phyloP scores from a whole-genome alignment of 2,113 vertebrate species.

The Syrmaticus mikado region DNA sequence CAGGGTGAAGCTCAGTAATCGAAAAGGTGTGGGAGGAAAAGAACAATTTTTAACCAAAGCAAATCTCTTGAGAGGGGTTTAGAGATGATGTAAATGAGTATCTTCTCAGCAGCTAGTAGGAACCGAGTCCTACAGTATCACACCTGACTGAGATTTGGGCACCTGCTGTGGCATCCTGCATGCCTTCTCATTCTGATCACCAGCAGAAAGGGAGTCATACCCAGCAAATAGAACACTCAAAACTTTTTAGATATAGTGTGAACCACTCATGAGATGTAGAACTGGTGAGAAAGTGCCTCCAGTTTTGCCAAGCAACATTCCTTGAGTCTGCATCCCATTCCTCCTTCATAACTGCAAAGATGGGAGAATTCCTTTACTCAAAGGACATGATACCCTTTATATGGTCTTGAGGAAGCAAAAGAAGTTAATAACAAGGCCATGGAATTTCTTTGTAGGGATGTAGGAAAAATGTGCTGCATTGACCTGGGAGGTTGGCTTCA shows the following conservation, averaged over 20 bases:
- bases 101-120: not conserved
- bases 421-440: fast-evolving
- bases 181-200: not conserved
- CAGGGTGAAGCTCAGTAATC: not conserved
- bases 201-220: not conserved
- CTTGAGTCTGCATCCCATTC: not conserved
- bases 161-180: not conserved
- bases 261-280: not conserved
- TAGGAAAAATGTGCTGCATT: not conserved
- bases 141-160: not conserved
- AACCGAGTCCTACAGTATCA: not conserved
- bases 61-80: fast-evolving
- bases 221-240: not conserved
- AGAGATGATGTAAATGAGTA: not conserved
- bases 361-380: not conserved
- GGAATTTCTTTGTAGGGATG: not conserved
- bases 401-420: not conserved
- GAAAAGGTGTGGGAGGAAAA: not conserved
- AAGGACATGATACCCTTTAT: not conserved
- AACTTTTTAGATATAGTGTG: not conserved
- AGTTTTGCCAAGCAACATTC: not conserved
- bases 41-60: not conserved
- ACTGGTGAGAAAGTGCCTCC: not conserved
- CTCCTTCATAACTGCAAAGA: not conserved
- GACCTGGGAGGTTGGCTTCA: not conserved